Base-by-base conservation (phyloP, 2,888 invertebrate species). In the Volucella inanis region DNA sequence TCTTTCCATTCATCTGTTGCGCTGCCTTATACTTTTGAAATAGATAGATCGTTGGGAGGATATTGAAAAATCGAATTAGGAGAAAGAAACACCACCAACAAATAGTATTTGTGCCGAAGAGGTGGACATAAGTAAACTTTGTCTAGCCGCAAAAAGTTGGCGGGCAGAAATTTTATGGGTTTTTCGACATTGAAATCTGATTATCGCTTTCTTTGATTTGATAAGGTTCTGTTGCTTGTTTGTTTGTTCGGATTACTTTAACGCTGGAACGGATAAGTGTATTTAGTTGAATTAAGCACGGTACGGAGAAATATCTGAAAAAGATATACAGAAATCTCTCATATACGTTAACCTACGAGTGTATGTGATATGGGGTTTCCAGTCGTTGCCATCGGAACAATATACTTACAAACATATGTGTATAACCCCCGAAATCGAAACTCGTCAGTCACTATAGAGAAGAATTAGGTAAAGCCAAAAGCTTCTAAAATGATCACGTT, bases 1-100 rank as follows among this genome's bases (percentile, higher is more conserved):
- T 70, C 61, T 45, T 45, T n/a, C 45, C 11, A n/a, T 39, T 72
- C 52, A 79, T 79, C 65, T 79, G 78, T 71, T 78, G 78, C 70
- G 15, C 3, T 54, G 22, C 31, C 41, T 15, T 31, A 38, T 31
- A 64, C 14, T 39, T 22, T 62, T 41, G 31, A 15, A 64, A 55
- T 50, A n/a, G 62, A 18, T 52, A 68, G 50, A 47, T 61, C 39
- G 18, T 62, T 62, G 15, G 9, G 14, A 54, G 54, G 68, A 54
- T 77, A 70, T 70, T 77, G 68, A 70, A 62, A 70, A 39, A 77
- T 62, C 22, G 77, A 55, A 77, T 70, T 9, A 68, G 22, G 10
- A 12, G 11, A 70, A 64, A 43, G 67, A 62, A 62, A 49, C 49
- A 9, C 38, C 15, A 47, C 39, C 15, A 41, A 14, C 31, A 31